Conservation (phyloP, 2,888 invertebrate genomes). For the Drosophila mayaguana region DNA sequence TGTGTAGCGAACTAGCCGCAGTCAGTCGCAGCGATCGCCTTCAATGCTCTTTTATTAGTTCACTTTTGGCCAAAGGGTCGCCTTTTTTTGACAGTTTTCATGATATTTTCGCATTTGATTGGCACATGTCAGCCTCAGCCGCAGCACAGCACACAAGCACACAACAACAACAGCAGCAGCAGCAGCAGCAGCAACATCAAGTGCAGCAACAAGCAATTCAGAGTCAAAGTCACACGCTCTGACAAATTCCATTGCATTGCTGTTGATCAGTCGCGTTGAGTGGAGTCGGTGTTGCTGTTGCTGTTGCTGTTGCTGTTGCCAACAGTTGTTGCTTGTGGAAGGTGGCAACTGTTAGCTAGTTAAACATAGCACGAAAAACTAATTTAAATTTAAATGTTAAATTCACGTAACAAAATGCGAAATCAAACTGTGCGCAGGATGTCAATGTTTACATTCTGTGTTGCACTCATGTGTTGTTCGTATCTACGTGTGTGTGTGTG, state of each 20-base stretch:
- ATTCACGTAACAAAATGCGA: conserved; percentile 70
- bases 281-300: neutral
- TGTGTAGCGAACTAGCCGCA: conserved; percentile 2
- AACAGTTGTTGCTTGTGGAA: conserved; percentile 31
- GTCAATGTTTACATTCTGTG: conserved; percentile 34
- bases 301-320: neutral
- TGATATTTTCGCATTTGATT: conserved; percentile 33
- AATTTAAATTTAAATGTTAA: conserved; percentile 82
- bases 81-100: conserved; percentile 27
- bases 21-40: conserved; percentile 31
- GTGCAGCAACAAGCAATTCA: conserved; percentile 19
- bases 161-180: conserved; percentile 5
- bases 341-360: conserved; percentile 56
- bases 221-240: conserved; percentile 59
- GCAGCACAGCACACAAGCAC: neutral
- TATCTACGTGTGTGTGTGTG: conserved; percentile 12
- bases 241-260: conserved; percentile 52
- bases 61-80: conserved; percentile 24
- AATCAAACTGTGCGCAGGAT: conserved; percentile 47
- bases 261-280: conserved; percentile 33
- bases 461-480: conserved; percentile 9
- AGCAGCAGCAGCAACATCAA: conserved; percentile 7
- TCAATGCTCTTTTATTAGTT: conserved; percentile 28
- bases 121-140: conserved; percentile 46
- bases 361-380: conserved; percentile 80